A percentile compares a stretch with the other conserved stretches of the same genome.
phyloP scores from a whole-genome alignment of 2,888 invertebrate genomes.

The Drosophila cognata region DNA sequence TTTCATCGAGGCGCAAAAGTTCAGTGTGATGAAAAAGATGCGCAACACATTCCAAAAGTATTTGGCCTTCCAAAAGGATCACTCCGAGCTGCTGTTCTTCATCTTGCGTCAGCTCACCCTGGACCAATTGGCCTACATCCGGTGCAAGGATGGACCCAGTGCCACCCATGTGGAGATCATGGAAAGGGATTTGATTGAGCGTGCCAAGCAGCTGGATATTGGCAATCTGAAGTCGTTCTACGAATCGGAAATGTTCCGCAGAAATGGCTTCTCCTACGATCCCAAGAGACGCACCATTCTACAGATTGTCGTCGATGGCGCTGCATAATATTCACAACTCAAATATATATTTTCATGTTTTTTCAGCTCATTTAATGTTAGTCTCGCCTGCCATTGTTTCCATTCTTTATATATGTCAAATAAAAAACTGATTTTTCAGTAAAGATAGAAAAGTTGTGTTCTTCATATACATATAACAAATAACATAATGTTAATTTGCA shows the following conservation, averaged over 20 bases:
- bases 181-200: conserved; percentile 92
- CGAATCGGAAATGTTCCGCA: conserved; percentile 94
- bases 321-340: conserved; percentile 57
- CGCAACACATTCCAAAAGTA: conserved; percentile 96
- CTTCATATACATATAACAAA: not conserved
- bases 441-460: not conserved
- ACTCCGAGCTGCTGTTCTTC: conserved; percentile 97
- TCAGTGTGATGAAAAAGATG: conserved; percentile 98
- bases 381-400: conserved; percentile 26
- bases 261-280: conserved; percentile 95
- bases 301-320: conserved; percentile 90
- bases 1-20: conserved; percentile 99
- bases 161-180: conserved; percentile 92
- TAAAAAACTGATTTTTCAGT: conserved; percentile 37
- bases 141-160: conserved; percentile 88
- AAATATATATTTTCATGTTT: conserved; percentile 12
- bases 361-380: conserved; percentile 53
- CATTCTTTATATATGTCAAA: conserved; percentile 36
- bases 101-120: conserved; percentile 96
- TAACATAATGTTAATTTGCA: not conserved
- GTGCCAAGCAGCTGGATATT: conserved; percentile 97
- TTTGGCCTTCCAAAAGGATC: conserved; percentile 96
- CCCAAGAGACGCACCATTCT: conserved; percentile 92
- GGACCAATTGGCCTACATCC: conserved; percentile 95
- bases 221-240: conserved; percentile 95